Percentiles rank a stretch among this genome's conserved stretches.
Evolutionary conservation across 2,888 invertebrate species (phyloP).

Genomic region (Muscina levida): DNA sequence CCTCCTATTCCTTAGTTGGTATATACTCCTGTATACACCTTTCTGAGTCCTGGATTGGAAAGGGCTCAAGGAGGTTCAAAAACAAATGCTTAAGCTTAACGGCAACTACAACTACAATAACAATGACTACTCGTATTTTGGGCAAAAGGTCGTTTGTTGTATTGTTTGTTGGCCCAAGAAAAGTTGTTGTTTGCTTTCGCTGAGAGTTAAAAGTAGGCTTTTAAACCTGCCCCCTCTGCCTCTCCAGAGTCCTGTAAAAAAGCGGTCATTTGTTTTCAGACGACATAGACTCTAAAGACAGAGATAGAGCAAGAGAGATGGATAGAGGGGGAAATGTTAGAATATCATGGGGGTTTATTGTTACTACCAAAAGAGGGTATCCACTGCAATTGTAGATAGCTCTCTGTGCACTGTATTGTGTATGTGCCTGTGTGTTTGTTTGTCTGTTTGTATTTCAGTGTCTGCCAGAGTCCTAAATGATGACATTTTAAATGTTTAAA

Average conservation of each 20-base stretch:
- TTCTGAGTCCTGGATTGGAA: too few species aligned
- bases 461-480: slow-evolving; percentile 49
- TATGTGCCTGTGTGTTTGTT: background rate
- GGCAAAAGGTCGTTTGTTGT: slow-evolving; percentile 11
- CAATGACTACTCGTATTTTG: slow-evolving; percentile 31
- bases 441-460: background rate
- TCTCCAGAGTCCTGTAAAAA: background rate
- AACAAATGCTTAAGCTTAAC: slow-evolving; percentile 28
- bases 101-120: slow-evolving; percentile 17
- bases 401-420: too few species aligned
- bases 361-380: too few species aligned
- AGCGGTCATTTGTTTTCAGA: background rate
- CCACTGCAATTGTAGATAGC: too few species aligned
- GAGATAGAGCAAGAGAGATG: too few species aligned
- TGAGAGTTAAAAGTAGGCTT: slow-evolving; percentile 10
- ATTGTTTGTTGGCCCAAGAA: slow-evolving; percentile 8
- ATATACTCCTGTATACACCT: too few species aligned
- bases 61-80: background rate
- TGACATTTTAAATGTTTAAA: slow-evolving; percentile 62
- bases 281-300: background rate
- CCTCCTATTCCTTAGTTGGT: too few species aligned
- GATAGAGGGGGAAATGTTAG: too few species aligned
- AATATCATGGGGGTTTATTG: too few species aligned
- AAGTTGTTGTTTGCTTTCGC: slow-evolving; percentile 6
- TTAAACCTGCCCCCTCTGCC: background rate